Evolutionary conservation across 2,888 invertebrate genomes (phyloP).

Genomic region (Beris morrisii): DNA sequence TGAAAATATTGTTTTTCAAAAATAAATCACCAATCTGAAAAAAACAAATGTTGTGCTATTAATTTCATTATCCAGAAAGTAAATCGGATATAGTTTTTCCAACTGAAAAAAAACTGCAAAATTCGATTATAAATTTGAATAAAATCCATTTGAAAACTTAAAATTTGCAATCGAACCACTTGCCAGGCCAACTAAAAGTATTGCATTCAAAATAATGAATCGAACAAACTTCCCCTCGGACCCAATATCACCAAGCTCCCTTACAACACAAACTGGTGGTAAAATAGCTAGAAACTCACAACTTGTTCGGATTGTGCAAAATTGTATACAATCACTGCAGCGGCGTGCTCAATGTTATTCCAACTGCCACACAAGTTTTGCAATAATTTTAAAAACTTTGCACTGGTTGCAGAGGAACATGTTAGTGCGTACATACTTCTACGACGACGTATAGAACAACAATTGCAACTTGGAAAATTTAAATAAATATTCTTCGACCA

Average conservation of each 20-base stretch:
- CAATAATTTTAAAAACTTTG: conserved; percentile 43
- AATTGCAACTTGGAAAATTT: conserved; percentile 31
- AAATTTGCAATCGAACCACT: conserved; percentile 29
- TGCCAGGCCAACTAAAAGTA: not conserved
- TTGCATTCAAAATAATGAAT: conserved; percentile 22
- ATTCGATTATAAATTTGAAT: conserved; percentile 29
- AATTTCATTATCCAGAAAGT: too few species aligned
- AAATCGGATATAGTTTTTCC: too few species aligned
- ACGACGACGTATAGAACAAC: conserved; percentile 3
- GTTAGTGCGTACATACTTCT: conserved; percentile 19
- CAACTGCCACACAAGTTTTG: conserved; percentile 48
- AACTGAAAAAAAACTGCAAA: conserved; percentile 7
- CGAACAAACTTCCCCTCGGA: not conserved
- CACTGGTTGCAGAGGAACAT: conserved; percentile 9
- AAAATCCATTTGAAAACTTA: conserved; percentile 18
- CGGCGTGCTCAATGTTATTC: conserved; percentile 41
- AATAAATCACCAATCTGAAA: too few species aligned
- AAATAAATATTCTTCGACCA: conserved; percentile 33
- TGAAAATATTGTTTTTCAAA: too few species aligned
- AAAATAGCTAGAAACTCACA: not conserved
- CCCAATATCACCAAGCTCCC: not conserved
- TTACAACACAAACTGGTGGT: not conserved
- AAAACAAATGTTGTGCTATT: too few species aligned
- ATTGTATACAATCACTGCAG: conserved; percentile 23
- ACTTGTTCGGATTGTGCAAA: not conserved